These are phyloP conservation scores for Ridgeia piscesae DNA, from an alignment of 1,140 invertebrate genomes.

Conservation along the genomic window DNA sequence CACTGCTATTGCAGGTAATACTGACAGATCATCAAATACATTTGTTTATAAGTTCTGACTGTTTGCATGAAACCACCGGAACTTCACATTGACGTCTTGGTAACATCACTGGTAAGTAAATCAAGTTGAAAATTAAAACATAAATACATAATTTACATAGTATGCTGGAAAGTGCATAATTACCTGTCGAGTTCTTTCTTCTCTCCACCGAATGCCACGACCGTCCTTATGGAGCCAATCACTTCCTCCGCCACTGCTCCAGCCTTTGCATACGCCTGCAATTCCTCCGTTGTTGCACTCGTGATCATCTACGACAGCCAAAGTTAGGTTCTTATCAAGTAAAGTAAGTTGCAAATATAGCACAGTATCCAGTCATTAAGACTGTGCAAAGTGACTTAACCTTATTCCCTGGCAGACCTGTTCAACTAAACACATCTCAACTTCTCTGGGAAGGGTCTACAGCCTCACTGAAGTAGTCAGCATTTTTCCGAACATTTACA, in stretches of 20 bases:
- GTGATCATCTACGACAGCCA: not conserved
- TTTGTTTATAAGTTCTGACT: not conserved
- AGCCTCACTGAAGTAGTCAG: too few species aligned
- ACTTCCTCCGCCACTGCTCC: constrained; percentile 57
- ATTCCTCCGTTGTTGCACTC: constrained; percentile 39
- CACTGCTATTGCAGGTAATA: too few species aligned
- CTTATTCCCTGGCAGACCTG: too few species aligned
- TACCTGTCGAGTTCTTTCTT: constrained; percentile 52
- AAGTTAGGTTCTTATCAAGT: not conserved
- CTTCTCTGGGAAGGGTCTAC: too few species aligned
- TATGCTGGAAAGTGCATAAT: too few species aligned
- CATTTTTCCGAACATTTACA: too few species aligned
- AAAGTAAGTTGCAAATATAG: not conserved
- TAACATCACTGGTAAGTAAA: not conserved
- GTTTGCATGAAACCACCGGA: not conserved
- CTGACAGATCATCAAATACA: not conserved
- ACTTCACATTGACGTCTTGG: not conserved
- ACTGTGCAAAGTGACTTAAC: too few species aligned
- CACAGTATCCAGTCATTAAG: too few species aligned
- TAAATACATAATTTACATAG: too few species aligned
- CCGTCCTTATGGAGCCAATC: constrained; percentile 54
- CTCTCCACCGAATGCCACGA: constrained; percentile 58
- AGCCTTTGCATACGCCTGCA: constrained; percentile 54
- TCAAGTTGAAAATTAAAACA: too few species aligned
- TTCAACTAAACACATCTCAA: too few species aligned